Conservation (phyloP, 2,797 vertebrate species). For the Distichodus sexfasciatus region DNA sequence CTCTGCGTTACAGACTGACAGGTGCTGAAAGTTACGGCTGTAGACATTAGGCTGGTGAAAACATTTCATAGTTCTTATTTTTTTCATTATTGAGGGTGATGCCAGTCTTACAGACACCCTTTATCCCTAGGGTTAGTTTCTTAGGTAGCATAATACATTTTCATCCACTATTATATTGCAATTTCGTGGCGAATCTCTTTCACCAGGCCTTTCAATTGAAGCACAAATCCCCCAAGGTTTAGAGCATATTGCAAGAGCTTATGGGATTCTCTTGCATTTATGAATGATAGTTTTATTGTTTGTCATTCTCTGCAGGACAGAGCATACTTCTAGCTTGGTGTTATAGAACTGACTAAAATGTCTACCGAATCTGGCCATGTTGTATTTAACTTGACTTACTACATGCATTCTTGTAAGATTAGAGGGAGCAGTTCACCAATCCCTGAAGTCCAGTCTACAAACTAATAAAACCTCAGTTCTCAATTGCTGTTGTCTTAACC, state of each 20-base stretch:
- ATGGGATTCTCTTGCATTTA: constrained; percentile 46
- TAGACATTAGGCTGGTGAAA: neutral
- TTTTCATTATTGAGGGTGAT: constrained; percentile 54
- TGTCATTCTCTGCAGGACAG: constrained; percentile 46
- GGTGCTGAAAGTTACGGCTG: constrained; percentile 28
- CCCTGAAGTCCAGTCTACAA: constrained; percentile 60
- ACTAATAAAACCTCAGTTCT: constrained; percentile 66
- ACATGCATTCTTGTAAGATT: constrained; percentile 57
- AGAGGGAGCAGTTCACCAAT: constrained; percentile 56
- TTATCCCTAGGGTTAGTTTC: constrained; percentile 29
- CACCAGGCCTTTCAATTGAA: neutral
- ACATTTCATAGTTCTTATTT: constrained; percentile 10
- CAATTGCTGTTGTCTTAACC: constrained; percentile 69
- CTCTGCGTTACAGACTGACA: constrained; percentile 20
- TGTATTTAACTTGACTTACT: constrained; percentile 63
- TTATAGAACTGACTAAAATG: constrained; percentile 60
- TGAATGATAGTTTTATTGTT: constrained; percentile 55
- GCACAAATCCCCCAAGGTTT: constrained; percentile 14
- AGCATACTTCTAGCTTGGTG: neutral
- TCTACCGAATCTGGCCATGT: constrained; percentile 66
- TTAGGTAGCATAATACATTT: constrained; percentile 56
- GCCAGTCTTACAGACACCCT: constrained; percentile 38
- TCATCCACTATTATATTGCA: constrained; percentile 64
- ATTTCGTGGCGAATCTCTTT: constrained; percentile 66
- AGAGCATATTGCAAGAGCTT: constrained; percentile 36